Evolutionary conservation across 2,113 vertebrate genomes (phyloP).

Genomic region (Neolamprologus sp.): DNA sequence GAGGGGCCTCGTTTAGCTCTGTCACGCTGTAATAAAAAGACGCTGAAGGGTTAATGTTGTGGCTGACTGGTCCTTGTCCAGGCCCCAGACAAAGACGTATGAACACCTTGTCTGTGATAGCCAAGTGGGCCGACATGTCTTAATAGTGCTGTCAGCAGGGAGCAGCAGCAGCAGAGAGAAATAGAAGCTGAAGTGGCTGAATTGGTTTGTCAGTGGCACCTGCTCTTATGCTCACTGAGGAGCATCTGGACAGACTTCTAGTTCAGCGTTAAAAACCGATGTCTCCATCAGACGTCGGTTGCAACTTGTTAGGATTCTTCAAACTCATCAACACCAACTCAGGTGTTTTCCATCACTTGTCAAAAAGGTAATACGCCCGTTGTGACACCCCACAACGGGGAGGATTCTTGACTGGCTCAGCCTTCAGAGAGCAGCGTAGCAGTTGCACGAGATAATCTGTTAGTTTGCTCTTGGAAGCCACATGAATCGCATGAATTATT

Average conservation of each 20-base stretch:
- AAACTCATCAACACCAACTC: background rate
- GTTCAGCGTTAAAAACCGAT: background rate
- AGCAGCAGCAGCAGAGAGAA: background rate
- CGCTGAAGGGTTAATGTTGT: background rate
- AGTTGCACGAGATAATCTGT: background rate
- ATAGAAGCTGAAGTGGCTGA: background rate
- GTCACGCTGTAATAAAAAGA: background rate
- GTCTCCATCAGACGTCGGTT: background rate
- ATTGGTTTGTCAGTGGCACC: background rate
- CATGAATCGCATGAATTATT: background rate
- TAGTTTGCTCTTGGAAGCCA: background rate
- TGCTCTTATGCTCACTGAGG: background rate
- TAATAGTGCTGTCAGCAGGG: slow-evolving; percentile 7
- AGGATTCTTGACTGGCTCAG: background rate
- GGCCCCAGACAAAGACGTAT: background rate
- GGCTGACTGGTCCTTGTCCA: background rate
- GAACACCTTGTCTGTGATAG: background rate
- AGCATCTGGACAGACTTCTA: background rate
- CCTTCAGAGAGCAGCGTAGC: background rate
- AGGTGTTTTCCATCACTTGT: background rate
- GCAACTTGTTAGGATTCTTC: background rate
- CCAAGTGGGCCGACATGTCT: background rate
- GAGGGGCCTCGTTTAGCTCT: background rate
- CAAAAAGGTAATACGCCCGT: background rate
- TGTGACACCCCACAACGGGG: background rate